Base-by-base conservation (phyloP, 2,888 invertebrate species). In the Drosophila paramelanica region DNA sequence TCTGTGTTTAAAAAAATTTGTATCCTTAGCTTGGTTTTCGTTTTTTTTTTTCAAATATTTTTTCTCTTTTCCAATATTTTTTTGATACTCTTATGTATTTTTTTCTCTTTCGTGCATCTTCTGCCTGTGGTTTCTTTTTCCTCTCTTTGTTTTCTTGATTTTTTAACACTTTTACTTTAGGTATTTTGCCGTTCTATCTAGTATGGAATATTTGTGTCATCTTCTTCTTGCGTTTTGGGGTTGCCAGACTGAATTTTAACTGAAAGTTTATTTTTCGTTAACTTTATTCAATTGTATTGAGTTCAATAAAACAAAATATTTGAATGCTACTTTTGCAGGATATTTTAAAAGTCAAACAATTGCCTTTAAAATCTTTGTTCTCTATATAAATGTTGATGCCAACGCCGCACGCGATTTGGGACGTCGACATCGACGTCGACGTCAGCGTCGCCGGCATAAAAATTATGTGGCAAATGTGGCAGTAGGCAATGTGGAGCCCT, bases 401-500 rank as follows among this genome's bases (percentile, higher is more conserved):
- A 74, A 59, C 77, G 77, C 46, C 55, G 79, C 84, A 85, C 84
- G 85, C 85, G 89, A 89, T 84, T 66, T 58, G 67, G 64, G 64
- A 65, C 66, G 77, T 60, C 66, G 64, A 62, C 66, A 74, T 60
- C 72, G 64, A 57, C 66, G 79, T 62, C 73, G 67, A 57, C 77
- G 71, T 72, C 67, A 46, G 25, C 41, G 52, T 51, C 46, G 56
- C 62, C 47, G 77, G 73, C 81, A 81, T 87, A 75, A 77, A 80
- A 88, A 90, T 88, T 87, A 88, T 90, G 89, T 79, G 71, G 60
- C 79, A 60, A 61, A 73, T 76, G 73, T 84, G 77, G 73, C 81
- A 79, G 84, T 82, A 79, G 77, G 88, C 73, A 84, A 79, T 68
- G 79, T 79, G 67, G 66, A 73, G 72, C 67, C 70, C 59, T 78